Evolutionary conservation across 2,113 vertebrate species (phyloP).

Genomic region (Lanius collurio): DNA sequence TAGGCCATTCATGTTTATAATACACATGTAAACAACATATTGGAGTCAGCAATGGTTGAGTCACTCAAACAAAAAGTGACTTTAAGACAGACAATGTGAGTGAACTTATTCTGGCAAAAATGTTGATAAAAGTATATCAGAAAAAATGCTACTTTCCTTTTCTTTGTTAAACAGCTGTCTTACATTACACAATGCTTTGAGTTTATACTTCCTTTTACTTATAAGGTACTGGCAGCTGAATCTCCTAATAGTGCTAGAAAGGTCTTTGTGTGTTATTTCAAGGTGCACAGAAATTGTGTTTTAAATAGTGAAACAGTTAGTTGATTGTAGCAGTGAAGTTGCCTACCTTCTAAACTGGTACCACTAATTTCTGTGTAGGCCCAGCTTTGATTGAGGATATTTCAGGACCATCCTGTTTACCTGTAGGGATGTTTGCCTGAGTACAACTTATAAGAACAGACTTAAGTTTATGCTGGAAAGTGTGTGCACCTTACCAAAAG

Average conservation of each 20-base stretch:
- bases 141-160: not conserved
- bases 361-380: not conserved
- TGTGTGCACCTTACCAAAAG: not conserved
- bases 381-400: not conserved
- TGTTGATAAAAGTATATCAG: not conserved
- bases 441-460: not conserved
- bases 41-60: not conserved
- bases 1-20: not conserved
- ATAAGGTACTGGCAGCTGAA: not conserved
- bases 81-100: not conserved
- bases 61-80: not conserved
- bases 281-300: not conserved
- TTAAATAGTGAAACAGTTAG: not conserved
- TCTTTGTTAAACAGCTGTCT: not conserved
- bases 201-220: not conserved
- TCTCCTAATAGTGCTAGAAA: not conserved
- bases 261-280: not conserved
- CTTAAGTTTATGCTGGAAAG: not conserved
- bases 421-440: not conserved
- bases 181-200: not conserved
- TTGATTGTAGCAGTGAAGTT: not conserved
- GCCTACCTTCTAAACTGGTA: not conserved
- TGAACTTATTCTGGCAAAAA: not conserved
- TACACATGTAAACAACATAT: not conserved
- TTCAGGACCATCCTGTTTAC: not conserved